These are phyloP conservation scores for Balaeniceps rex DNA, from an alignment of 2,113 vertebrate species.

Conservation along the genomic window DNA sequence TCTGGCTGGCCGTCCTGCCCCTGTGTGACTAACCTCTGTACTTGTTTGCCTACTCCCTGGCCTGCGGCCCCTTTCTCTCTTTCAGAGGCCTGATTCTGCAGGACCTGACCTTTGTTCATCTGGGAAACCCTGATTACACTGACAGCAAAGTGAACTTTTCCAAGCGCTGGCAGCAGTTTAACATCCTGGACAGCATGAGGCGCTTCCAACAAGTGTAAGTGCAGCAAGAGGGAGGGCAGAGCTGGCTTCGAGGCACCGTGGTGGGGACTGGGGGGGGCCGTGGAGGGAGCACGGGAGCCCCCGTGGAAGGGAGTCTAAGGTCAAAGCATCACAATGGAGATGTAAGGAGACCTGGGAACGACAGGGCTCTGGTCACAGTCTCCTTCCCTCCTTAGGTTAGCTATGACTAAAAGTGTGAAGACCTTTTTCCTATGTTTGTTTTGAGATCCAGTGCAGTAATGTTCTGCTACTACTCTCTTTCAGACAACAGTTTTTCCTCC, in stretches of 20 bases:
- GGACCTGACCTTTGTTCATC: conserved; percentile 96
- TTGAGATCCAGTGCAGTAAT: background rate
- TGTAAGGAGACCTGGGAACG: background rate
- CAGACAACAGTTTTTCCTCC: background rate
- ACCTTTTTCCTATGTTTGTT: background rate
- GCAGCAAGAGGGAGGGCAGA: background rate
- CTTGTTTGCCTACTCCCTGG: conserved; percentile 16
- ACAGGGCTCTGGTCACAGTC: background rate
- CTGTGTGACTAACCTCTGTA: background rate
- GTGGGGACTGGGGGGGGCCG: rapidly evolving
- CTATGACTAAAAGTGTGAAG: background rate
- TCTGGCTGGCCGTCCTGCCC: background rate
- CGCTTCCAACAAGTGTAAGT: conserved; percentile 98
- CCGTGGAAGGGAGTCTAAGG: background rate
- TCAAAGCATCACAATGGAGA: background rate
- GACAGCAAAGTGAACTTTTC: conserved; percentile 98
- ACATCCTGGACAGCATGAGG: conserved; percentile 99
- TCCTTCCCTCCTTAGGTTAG: background rate
- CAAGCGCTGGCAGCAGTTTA: conserved; percentile 99
- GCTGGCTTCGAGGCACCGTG: background rate
- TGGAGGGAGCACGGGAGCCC: background rate
- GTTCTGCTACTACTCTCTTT: background rate
- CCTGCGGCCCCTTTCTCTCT: background rate
- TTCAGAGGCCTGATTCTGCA: conserved; percentile 94
- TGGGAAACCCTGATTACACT: conserved; percentile 95